Base-by-base conservation (phyloP, 2,888 invertebrate species). In the Corythucha ciliata region DNA sequence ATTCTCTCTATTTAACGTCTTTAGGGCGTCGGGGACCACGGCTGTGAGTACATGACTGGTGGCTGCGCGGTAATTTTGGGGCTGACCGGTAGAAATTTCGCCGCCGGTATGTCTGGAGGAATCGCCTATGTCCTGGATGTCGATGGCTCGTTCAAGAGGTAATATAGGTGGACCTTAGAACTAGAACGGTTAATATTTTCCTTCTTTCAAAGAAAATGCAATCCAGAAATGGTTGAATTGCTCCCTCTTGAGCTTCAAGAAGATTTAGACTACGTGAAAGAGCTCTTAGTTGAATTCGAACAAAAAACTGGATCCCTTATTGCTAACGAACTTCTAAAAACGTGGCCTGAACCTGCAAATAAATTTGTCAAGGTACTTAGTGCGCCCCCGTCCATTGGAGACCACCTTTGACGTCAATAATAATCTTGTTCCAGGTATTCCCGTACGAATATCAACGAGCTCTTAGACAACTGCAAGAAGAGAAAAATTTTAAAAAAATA, bases 41-140 rank as follows among this genome's bases (percentile, higher is more conserved):
- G 94, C 53, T 98, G 98, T 74, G 98, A 98, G 73, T 98, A 98
- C 71, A 98, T 98, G 98, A 98, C 98, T 41, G 96, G 93, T 12
- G 96, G 96, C 53, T 72, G 78, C 53, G 86, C 87, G 56, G 75
- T 98, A 45, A 85, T 98, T 63, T 77, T 98, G 14, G 96, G 96
- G 1, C 76, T 89, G 54, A 96, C 96, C 6, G 98, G 98, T 1
- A 74, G 97, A 57, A 98, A 98, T 74, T 98, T 98, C 73, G 97
- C 94, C 7, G 98, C 98, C 40, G 98, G 97, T 61, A 98, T 98
- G 97, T 94, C 94, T 52, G 91, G 91, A 39, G 73, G 73, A 42
- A 85, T 97, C 59, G 97, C 97, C 0, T 98, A 89, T 67, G 87
- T 97, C 12, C 85, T 89, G 67, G 94, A 97, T 66, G 77, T 83